Evolutionary conservation across 2,113 vertebrate genomes (phyloP), one percentile per base, ranked within the genome.

Genomic region (Apodemus sylvaticus): DNA sequence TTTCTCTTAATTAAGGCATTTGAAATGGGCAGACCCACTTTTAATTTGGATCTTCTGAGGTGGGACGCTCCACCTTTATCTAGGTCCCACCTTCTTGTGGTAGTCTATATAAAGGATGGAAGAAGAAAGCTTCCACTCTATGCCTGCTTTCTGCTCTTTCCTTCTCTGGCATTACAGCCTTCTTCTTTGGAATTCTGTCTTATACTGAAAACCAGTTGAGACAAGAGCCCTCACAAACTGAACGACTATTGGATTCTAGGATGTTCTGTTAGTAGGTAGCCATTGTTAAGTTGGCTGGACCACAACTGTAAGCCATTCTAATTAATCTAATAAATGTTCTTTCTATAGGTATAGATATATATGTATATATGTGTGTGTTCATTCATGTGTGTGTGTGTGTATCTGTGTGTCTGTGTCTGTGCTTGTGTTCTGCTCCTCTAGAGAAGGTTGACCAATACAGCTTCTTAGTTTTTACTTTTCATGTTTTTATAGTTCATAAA

Each of bases 401-500:
- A 1, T 51, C 2, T 51, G 26, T n/a, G 3, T 62, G 3, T 9
- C 14, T 10, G 34, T 51, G 6, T 51, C 13, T n/a, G 7, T 62
- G 3, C 16, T 24, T 10, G 34, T 42, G 39, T 36, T 12, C 60
- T 48, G 60, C 48, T 19, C 42, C 42, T 45, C 39, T 66, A 48
- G 60, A 66, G 60, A 45, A 66, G 8, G 39, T n/a, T 48, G 45
- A 86, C 82, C 39, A 64, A 31, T 9, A 10, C 31, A 19, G 19
- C 53, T 92, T 89, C 55, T 58, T 81, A 83, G n/a, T 36, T 79
- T 78, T 45, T 81, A 51, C 45, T 71, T 60, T 78, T 71, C 55
- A 53, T 19, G 53, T 89, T 85, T n/a, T 53, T 71, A 70, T 55
- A 73, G 70, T 48, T 64, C 66, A 90, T 58, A 92, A 96, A 95